Evolutionary conservation across 2,888 invertebrate species (phyloP), one percentile per base, ranked within the genome.

Genomic region (Pterostichus niger): DNA sequence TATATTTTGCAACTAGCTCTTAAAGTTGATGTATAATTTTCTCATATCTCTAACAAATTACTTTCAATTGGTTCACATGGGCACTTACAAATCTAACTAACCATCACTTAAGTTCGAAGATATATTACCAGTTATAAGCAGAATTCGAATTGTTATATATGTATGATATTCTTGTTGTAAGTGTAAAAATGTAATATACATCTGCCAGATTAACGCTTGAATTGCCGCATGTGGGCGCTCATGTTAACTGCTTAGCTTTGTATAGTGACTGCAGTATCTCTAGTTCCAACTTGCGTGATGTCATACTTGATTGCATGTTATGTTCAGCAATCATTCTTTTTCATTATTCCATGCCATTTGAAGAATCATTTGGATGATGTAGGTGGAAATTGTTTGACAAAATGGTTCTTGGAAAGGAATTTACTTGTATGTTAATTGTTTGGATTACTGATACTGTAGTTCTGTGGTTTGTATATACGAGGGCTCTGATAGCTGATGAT

Each of bases 141-240:
- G 17, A 56, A 71, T 71, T 71, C 40, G 52, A 75, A 75, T 31
- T 75, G 75, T 75, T 75, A 75, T 75, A 52, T 75, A 75, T 75
- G 75, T 75, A 75, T 75, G 52, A 75, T 75, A 75, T 52, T 75
- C 75, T 75, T 31, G 33, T 75, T 75, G 15, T 75, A 75, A 75
- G 73, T 75, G 75, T 75, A 75, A 75, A 75, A 75, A 75, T 75
- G 75, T 75, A 75, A 75, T 75, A 75, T 75, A 75, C 75, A 71
- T 44, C 68, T 46, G 68, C 56, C 40, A 44, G 52, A 52, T 31
- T 33, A 75, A 49, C 15, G 52, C 52, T 75, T 75, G 52, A 75
- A 52, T 52, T 31, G 49, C 52, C 31, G 75, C 52, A 24, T 75
- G 75, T 75, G 52, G 75, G 75, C 75, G 75, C 52, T 44, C 52